Evolutionary conservation across 2,888 invertebrate genomes (phyloP), one percentile per base, ranked within the genome.

Genomic region (Acronicta alni): DNA sequence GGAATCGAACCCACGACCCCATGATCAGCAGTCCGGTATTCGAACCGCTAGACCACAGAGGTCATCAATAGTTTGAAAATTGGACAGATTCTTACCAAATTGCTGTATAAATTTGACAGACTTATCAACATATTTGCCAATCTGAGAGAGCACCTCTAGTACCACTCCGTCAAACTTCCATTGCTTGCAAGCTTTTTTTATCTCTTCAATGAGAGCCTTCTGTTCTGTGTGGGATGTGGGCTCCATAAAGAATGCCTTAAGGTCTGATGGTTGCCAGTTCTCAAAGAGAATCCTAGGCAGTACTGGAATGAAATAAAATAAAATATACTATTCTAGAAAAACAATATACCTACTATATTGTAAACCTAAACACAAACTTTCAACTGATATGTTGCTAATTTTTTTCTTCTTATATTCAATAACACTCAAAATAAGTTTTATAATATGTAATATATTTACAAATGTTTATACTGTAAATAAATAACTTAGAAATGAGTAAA

Each of bases 241-340:
- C 64, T 96, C 96, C 49, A 95, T 95, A 56, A 98, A 95, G 63
- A 99, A 92, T 4, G 95, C 93, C 60, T 96, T 95, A 57, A 97
- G 96, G 80, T 98, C 97, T n/a, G 96, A 93, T 12, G 95, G 94
- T 26, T 96, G 95, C 97, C 99, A 99, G 54, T 96, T 96, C 79
- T 99, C 99, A 88, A 99, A 98, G 18, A 99, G 87, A 37, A 99
- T 93, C 77, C 99, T 95, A 15, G 99, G 99, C 20, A 98, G 95
- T 81, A 99, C 98, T 98, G 83, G 30, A 95, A 95, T 6, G 0
- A 35, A 35, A 35, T n/a, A 51, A 18, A 55, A 23, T n/a, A 37
- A 17, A 62, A 30, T 18, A 26, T 37, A 54, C 59, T 48, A n/a
- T 44, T 43, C 41, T 55, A 44, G 3, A 8, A 26, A 16, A 17